Conservation (phyloP, 1,140 invertebrate genomes). For the Drosophila elegans region DNA sequence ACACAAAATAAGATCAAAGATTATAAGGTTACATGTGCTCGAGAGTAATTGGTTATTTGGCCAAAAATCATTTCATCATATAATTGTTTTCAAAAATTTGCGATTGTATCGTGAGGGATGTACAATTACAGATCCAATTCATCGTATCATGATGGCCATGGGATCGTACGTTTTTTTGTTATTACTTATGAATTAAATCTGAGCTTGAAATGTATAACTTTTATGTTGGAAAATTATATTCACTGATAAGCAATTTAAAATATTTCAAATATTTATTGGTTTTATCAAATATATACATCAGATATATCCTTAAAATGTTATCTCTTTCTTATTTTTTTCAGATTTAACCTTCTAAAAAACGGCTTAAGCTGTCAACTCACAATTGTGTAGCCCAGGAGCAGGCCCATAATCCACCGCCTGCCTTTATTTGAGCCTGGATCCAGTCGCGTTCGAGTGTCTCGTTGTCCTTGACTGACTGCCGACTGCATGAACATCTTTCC, state of each 20-base stretch:
- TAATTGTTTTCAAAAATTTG: not conserved
- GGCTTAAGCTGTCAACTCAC: slow-evolving; percentile 36
- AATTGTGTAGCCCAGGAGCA: slow-evolving; percentile 73
- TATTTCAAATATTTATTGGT: too few relatives aligned
- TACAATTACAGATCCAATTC: not conserved
- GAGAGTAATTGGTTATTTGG: not conserved
- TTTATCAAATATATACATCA: too few relatives aligned
- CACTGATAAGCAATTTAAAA: too few relatives aligned
- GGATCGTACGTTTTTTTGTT: not conserved
- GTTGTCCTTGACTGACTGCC: slow-evolving; percentile 27
- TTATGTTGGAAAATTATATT: too few relatives aligned
- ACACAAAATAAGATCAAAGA: not conserved
- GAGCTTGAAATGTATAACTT: too few relatives aligned
- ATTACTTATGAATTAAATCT: too few relatives aligned
- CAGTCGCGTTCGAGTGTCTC: slow-evolving; percentile 30
- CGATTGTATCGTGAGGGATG: not conserved
- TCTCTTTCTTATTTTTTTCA: not conserved
- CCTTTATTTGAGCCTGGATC: slow-evolving; percentile 44
- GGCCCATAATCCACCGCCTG: slow-evolving; percentile 60
- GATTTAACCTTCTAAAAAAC: too few relatives aligned
- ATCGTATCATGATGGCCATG: not conserved
- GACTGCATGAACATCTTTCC: slow-evolving; percentile 70
- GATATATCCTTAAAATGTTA: not conserved
- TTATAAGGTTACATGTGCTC: not conserved
- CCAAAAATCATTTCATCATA: not conserved